Evolutionary conservation across 2,797 vertebrate genomes (phyloP), one percentile per base, ranked within the genome.

Genomic region (Enteromius paludinosus): DNA sequence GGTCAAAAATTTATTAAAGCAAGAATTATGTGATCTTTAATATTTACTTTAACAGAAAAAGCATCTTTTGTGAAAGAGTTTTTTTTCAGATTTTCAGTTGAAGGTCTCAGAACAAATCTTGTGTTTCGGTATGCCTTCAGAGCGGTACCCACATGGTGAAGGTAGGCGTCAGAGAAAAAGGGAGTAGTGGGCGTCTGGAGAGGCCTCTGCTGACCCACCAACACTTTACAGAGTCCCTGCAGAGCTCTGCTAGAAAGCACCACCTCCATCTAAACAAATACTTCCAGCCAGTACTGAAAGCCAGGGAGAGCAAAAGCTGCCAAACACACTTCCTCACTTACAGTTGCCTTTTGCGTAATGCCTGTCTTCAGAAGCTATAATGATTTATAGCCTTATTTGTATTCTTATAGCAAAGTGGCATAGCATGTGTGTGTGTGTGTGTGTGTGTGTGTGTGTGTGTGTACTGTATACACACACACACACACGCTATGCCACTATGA

Each of bases 121-220:
- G 76, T 88, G 74, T 33, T 89, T 89, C 82, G 70, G 82, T 87
- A 84, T 79, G 89, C 89, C 85, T 90, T 88, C 87, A 87, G 84
- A 82, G 88, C 82, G 83, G 59, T 81, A 70, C 83, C 80, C 78
- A 70, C 80, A 62, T 71, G 30, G 76, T 83, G 79, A 82, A 77
- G 82, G 89, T 89, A 86, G 86, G 91, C 82, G 88, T 88, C 72
- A 61, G 78, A 87, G 82, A 88, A 59, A 85, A 88, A 87, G 68
- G 86, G 52, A 86, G 81, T 78, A 28, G 84, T 88, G 89, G 87
- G 91, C 85, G 86, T 89, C 87, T 87, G 88, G 87, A 84, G 81
- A 87, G 91, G 90, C 89, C 90, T 93, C 85, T 90, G 86, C 71
- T 87, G 82, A 87, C 85, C 82, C 47, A 76, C 66, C 82, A 78